Evolutionary conservation across 1,140 invertebrate species (phyloP), one percentile per base, ranked within the genome.

Genomic region (Acromyrmex echinatior): DNA sequence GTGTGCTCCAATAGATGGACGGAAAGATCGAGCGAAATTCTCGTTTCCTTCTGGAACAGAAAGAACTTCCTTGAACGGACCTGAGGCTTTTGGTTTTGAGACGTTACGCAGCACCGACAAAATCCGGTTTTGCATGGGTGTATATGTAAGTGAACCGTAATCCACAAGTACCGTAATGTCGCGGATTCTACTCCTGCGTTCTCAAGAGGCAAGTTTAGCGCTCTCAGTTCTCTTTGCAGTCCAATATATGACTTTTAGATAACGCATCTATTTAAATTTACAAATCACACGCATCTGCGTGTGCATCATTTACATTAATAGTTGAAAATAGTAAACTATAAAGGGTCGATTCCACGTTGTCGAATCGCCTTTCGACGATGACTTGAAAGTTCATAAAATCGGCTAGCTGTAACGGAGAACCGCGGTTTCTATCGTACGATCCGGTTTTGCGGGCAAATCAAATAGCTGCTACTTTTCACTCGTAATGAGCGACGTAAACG

Each of bases 61-160:
- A 60, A n/a, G 21, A 25, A 14, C 51, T 66, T 10, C 21, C 60
- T 39, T 16, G 18, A 88, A 35, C 39, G 21, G 28, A 53, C 9
- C 35, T 39, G 68, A 25, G n/a, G 45, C 28, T 51, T 66, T 63
- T 84, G 12, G 12, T 63, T 74, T 84, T 39, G 35, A 70, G 58
- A 18, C 49, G n/a, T 31, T 31, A 31, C 31, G 3, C 49, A 28
- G 21, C 77, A 25, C 39, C 68, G 35, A 35, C 51, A 51, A 60
- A 60, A 71, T 82, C 86, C 62, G 86, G 78, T 86, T 90, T 92
- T 91, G 88, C 90, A 92, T 92, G 91, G 91, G 89, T 91, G 90
- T 92, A 79, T 86, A 90, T 77, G 90, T 90, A 92, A 92, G 88
- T 92, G 80, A 88, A 90, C 56, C 51, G 66, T 84, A 84, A 74